These are phyloP conservation scores for Xestobium rufovillosum DNA, from an alignment of 2,888 invertebrate genomes.

Conservation along the genomic window DNA sequence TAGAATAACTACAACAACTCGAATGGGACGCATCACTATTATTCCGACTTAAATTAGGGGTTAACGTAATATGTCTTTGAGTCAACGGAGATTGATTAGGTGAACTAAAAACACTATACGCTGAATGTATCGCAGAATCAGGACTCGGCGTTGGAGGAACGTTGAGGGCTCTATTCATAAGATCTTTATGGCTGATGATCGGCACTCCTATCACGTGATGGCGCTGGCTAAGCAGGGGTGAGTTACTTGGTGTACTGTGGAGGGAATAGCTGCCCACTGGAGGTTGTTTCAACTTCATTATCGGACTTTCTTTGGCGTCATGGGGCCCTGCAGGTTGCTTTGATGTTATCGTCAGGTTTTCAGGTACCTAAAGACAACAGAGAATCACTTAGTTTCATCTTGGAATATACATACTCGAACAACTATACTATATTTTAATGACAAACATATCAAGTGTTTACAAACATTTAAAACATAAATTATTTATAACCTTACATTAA, in stretches of 20 bases:
- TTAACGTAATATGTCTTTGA: slow-evolving; percentile 71
- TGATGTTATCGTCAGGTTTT: slow-evolving; percentile 35
- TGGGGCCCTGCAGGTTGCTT: slow-evolving; percentile 26
- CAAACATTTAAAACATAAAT: too few relatives aligned
- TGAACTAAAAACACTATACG: slow-evolving; percentile 74
- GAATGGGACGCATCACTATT: slow-evolving; percentile 88
- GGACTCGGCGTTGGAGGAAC: slow-evolving; percentile 78
- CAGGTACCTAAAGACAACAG: slow-evolving; percentile 32
- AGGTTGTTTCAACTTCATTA: slow-evolving; percentile 43
- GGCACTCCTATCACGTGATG: slow-evolving; percentile 38
- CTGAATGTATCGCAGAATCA: slow-evolving; percentile 84
- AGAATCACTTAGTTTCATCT: too few relatives aligned
- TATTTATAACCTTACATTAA: too few relatives aligned
- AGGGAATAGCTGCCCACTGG: slow-evolving; percentile 54
- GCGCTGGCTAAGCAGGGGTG: slow-evolving; percentile 60
- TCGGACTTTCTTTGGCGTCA: slow-evolving; percentile 43
- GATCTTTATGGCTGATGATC: slow-evolving; percentile 38
- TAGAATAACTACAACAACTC: slow-evolving; percentile 80
- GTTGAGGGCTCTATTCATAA: slow-evolving; percentile 49
- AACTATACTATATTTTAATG: too few relatives aligned
- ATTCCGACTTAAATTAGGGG: slow-evolving; percentile 78
- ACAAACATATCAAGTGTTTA: too few relatives aligned
- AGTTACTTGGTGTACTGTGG: slow-evolving; percentile 58
- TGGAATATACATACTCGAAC: too few relatives aligned
- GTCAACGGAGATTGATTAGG: slow-evolving; percentile 83